Base-by-base conservation (phyloP, 2,888 invertebrate genomes). In the Tetanocera ferruginea region DNA sequence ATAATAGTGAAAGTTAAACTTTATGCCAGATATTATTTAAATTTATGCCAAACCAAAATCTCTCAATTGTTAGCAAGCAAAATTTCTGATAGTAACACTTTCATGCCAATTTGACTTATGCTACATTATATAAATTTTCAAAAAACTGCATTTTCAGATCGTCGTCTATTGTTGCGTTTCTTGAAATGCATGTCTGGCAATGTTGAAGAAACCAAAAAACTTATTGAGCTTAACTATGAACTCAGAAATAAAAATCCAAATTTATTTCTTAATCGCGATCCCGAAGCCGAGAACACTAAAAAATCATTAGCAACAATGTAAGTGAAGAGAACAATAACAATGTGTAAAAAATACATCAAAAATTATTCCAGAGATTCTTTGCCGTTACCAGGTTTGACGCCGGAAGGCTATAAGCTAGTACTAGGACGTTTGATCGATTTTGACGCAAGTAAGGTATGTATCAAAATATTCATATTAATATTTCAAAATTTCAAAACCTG, bases 241-340 rank as follows among this genome's bases (percentile, higher is more conserved):
- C 86, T 92, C 77, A 88, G 92, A n/a, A 89, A 90, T 19, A 90
- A 90, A 81, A 88, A 90, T 69, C 91, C 91, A 14, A 91, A 92
- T 84, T 89, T 92, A 79, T 92, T 92, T 83, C 86, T 88, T 8
- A 88, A 91, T 75, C 87, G 92, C 62, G 91, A 92, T 85, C 91
- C 91, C 0, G 66, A 82, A 19, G 86, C 86, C 70, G 85, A 82
- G 11, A 87, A 86, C 72, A 85, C 84, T 57, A 79, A 80, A 37
- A 82, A 81, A 14, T 85, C 87, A 43, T 86, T 85, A 55, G 85
- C 83, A 55, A 85, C 86, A 82, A 85, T 87, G 86, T 86, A 83
- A 82, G 83, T 72, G 23, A 19, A 11, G 43, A 43, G 14, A 14
- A 43, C 11, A 43, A 43, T 43, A 43, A 43, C 6, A 43, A 14